Evolutionary conservation across 2,797 vertebrate genomes (phyloP).

Genomic region (Oreochromis mossambicus): DNA sequence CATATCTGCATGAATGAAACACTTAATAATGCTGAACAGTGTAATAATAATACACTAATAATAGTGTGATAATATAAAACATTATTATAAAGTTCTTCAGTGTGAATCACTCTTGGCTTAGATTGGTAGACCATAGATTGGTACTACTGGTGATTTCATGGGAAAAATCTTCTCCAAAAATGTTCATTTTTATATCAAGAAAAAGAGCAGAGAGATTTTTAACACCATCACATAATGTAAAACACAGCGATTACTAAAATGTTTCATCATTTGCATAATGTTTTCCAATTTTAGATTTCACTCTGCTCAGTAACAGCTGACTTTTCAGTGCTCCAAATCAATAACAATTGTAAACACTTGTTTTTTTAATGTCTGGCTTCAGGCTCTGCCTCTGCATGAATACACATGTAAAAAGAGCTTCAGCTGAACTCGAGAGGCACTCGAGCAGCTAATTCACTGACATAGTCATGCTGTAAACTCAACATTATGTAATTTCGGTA

Average conservation of each 20-base stretch:
- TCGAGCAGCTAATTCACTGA: background rate
- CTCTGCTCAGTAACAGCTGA: background rate
- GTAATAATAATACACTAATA: background rate
- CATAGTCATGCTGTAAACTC: background rate
- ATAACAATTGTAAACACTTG: background rate
- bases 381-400: background rate
- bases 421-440: background rate
- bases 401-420: background rate
- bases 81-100: background rate
- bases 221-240: fast-evolving
- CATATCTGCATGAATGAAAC: background rate
- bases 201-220: background rate
- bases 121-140: background rate
- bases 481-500: background rate
- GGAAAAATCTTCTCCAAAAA: background rate
- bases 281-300: background rate
- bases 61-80: fast-evolving
- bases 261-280: background rate
- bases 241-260: background rate
- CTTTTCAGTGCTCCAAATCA: background rate
- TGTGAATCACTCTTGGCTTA: background rate
- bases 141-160: fast-evolving
- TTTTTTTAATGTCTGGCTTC: background rate
- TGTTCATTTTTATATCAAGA: background rate
- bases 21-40: background rate